Base-by-base conservation (phyloP, 2,888 invertebrate genomes). In the Hemicrepidius hirtus region DNA sequence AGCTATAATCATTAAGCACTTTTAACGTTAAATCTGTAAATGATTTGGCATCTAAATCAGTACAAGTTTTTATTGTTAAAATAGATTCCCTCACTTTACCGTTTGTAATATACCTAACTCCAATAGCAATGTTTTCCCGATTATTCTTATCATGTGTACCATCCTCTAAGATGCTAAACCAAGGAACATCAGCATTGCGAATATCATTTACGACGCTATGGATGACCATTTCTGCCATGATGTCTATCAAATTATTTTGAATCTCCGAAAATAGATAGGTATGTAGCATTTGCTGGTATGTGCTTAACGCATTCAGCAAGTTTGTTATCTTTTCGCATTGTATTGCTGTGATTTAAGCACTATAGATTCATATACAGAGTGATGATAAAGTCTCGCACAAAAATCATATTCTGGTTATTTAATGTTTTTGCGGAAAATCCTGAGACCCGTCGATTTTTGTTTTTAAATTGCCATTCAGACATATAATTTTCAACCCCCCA, bases 81-180 rank as follows among this genome's bases (percentile, higher is more conserved):
- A 68, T 59, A 18, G 57, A 67, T 21, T 72, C 62, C 16, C 49
- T 64, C 9, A 28, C 60, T 35, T 57, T 49, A 1, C 55, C 60
- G 28, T 66, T 46, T 59, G 16, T 53, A 49, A 66, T 28, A 16
- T 13, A 44, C 13, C 40, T 12, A 32, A 53, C 24, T 62, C 21
- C 69, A 41, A 63, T 28, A 18, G 57, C 69, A 21, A 69, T 63
- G 32, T 63, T 69, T 63, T 53, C 60, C 24, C 60, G 41, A 60
- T 41, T 60, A 55, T 71, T 71, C 44, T 62, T 66, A 44, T 71
- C 60, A 13, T n/a, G n/a, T n/a, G n/a, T n/a, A n/a, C 53, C 60
- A 62, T 66, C 55, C 20, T 50, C 67, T 37, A 71, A 35, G 13
- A 67, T 50, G 18, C 21, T 71, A 35, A 67, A 71, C 60, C 44